These are phyloP conservation scores for Zaprionus ornatus DNA, from an alignment of 1,140 invertebrate species.

Conservation along the genomic window DNA sequence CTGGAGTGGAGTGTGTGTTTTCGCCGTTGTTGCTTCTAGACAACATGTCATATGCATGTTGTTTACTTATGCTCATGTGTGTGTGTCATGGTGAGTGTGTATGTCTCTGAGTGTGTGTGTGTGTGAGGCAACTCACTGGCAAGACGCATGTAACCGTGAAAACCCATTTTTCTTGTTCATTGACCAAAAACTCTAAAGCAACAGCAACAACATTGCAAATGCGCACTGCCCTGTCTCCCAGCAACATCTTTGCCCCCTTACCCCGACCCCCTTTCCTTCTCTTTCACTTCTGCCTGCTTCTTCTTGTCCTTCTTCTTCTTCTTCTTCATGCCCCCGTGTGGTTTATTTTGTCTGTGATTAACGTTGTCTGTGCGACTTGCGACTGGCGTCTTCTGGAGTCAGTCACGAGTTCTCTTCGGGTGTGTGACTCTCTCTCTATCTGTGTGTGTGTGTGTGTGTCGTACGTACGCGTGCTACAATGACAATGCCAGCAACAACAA, in stretches of 20 bases:
- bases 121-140: background rate
- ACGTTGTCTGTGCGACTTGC: slow-evolving; percentile 53
- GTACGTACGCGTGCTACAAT: slow-evolving; percentile 46
- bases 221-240: slow-evolving; percentile 1
- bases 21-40: slow-evolving; percentile 22
- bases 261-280: background rate
- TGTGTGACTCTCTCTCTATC: slow-evolving; percentile 12
- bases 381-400: slow-evolving; percentile 35
- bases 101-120: background rate
- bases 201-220: slow-evolving; percentile 42
- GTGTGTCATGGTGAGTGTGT: slow-evolving; percentile 2
- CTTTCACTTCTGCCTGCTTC: slow-evolving; percentile 28
- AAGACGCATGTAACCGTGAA: slow-evolving; percentile 79
- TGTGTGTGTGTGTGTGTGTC: slow-evolving; percentile 14
- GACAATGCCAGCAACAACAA: slow-evolving; percentile 38
- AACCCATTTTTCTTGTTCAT: slow-evolving; percentile 81
- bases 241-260: background rate
- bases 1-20: background rate
- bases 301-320: background rate
- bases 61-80: slow-evolving; percentile 11
- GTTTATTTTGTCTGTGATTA: slow-evolving; percentile 65
- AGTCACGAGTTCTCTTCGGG: slow-evolving; percentile 43
- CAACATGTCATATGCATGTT: slow-evolving; percentile 49
- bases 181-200: slow-evolving; percentile 64
- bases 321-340: slow-evolving; percentile 1